Percentiles rank a stretch among this genome's conserved stretches.
phyloP scores from a whole-genome alignment of 2,113 vertebrate genomes.

The Pelobates fuscus region DNA sequence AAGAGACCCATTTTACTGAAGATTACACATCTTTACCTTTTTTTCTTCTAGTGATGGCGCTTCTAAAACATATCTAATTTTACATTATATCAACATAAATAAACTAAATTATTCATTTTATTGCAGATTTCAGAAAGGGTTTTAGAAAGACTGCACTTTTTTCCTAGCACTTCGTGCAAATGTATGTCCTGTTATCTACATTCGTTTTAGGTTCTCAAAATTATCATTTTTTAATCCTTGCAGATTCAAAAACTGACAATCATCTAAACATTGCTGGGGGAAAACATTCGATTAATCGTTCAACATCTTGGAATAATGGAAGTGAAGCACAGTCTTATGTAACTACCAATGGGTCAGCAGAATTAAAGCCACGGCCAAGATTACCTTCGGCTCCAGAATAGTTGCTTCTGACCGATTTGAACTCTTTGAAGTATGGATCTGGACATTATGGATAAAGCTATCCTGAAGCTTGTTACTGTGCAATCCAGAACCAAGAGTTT shows the following conservation, averaged over 20 bases:
- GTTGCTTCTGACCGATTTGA: neutral
- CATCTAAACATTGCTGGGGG: conserved; percentile 25
- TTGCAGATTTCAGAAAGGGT: neutral
- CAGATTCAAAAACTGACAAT: conserved; percentile 37
- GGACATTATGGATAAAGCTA: neutral
- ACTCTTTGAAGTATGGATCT: neutral
- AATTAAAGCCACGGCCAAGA: conserved; percentile 37
- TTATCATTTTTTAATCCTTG: neutral
- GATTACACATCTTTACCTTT: neutral
- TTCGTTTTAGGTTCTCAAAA: neutral
- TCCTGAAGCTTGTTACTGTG: conserved; percentile 1
- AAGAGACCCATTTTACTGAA: conserved; percentile 8
- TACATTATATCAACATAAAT: neutral
- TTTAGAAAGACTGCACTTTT: neutral
- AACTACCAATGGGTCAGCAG: conserved; percentile 28
- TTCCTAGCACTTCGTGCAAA: neutral
- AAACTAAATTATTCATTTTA: neutral
- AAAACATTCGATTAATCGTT: conserved; percentile 40
- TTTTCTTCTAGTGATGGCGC: neutral
- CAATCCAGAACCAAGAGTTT: conserved; percentile 17
- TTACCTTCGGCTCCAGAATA: conserved; percentile 42
- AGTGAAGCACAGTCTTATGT: conserved; percentile 25
- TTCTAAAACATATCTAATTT: neutral
- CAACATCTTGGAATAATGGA: conserved; percentile 43
- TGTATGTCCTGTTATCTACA: neutral